A percentile compares a stretch with the other conserved stretches of the same genome.
Evolutionary conservation across 1,140 invertebrate species (phyloP).

Genomic region (Harlomillsia oculata): DNA sequence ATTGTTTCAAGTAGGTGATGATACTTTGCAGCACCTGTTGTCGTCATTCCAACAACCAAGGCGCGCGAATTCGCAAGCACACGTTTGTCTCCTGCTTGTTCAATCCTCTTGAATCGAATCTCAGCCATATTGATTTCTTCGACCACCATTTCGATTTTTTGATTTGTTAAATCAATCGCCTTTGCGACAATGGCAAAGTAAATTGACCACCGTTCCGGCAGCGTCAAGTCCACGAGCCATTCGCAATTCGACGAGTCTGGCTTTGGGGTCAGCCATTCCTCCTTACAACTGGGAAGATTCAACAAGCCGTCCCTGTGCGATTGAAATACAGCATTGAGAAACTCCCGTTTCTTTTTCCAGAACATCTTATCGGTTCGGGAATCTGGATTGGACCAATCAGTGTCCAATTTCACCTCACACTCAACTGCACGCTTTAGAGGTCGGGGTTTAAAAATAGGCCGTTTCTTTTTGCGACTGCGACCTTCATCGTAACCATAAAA

Average conservation of each 20-base stretch:
- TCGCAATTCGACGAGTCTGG: no score
- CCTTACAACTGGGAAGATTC: neutral
- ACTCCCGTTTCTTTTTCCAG: neutral
- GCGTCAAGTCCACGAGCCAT: no score
- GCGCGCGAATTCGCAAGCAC: slow-evolving; percentile 1
- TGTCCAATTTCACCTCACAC: no score
- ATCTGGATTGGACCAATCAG: no score
- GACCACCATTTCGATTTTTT: neutral
- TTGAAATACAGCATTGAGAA: neutral
- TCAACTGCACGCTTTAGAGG: no score
- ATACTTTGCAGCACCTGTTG: slow-evolving; percentile 46
- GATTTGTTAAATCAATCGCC: neutral
- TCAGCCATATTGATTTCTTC: neutral
- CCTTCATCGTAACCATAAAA: no score
- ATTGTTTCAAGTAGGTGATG: slow-evolving; percentile 39
- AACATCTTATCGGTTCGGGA: no score
- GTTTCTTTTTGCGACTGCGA: no score
- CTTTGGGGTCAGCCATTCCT: neutral
- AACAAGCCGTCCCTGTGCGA: neutral
- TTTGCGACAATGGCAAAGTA: slow-evolving; percentile 26
- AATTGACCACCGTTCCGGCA: slow-evolving; percentile 16
- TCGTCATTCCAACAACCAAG: slow-evolving; percentile 42
- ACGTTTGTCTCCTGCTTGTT: slow-evolving; percentile 3
- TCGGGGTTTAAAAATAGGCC: no score
- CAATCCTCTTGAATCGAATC: slow-evolving; percentile 4